These are phyloP conservation scores for Ochropleura leucogaster DNA, from an alignment of 2,888 invertebrate genomes.

Conservation along the genomic window DNA sequence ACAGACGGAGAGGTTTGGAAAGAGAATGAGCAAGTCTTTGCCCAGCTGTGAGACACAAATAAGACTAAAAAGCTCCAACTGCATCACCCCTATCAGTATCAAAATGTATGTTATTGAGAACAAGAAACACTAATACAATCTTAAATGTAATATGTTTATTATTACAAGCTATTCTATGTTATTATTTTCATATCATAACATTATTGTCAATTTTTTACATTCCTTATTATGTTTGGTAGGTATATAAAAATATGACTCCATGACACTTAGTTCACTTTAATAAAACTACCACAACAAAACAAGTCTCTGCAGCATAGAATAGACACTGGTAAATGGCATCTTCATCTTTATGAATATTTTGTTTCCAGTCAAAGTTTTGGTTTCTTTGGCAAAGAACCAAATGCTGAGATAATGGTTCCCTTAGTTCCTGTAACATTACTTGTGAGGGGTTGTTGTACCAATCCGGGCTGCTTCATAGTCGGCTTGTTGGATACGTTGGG, in stretches of 20 bases:
- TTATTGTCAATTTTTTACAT: not conserved
- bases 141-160: not conserved
- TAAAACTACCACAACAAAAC: constrained; percentile 4
- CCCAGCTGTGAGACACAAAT: not conserved
- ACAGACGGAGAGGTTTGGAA: not conserved
- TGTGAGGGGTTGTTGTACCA: constrained; percentile 94
- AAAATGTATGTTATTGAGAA: not conserved
- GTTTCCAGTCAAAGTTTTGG: constrained; percentile 86
- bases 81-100: too few relatives aligned
- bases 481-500: constrained; percentile 90
- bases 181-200: not conserved
- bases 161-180: not conserved
- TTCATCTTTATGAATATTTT: constrained; percentile 14
- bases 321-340: not conserved
- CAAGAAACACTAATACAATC: not conserved
- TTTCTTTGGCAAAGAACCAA: constrained; percentile 97
- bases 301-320: constrained; percentile 13
- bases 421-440: constrained; percentile 97
- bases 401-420: constrained; percentile 97
- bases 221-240: not conserved
- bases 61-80: too few relatives aligned
- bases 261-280: not conserved
- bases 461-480: constrained; percentile 92
- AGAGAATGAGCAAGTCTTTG: not conserved
- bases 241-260: not conserved